Conservation (phyloP, 2,888 invertebrate species). For the Athrips mouffetella region DNA sequence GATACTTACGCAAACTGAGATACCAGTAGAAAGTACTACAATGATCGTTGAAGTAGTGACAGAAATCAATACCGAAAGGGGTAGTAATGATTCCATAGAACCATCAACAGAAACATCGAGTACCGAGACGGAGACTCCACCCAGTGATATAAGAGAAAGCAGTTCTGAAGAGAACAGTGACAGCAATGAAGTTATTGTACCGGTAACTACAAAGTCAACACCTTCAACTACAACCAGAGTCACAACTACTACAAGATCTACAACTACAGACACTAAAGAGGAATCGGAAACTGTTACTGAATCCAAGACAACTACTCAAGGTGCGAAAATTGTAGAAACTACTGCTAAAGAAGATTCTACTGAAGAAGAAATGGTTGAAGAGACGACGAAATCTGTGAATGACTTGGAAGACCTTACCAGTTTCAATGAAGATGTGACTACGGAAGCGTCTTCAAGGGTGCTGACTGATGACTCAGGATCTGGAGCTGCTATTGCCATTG, state of each 20-base stretch:
- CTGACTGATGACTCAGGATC: slow-evolving; percentile 68
- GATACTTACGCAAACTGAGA: slow-evolving; percentile 24
- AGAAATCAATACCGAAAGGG: slow-evolving; percentile 56
- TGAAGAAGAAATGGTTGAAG: slow-evolving; percentile 39
- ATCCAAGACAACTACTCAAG: slow-evolving; percentile 33
- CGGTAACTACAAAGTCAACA: slow-evolving; percentile 31
- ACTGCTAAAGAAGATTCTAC: slow-evolving; percentile 36
- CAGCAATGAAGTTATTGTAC: slow-evolving; percentile 57
- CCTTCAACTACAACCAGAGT: slow-evolving; percentile 30
- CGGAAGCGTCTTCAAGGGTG: slow-evolving; percentile 51
- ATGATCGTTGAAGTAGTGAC: slow-evolving; percentile 49
- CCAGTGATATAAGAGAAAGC: slow-evolving; percentile 31
- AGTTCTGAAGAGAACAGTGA: slow-evolving; percentile 56
- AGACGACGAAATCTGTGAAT: slow-evolving; percentile 44
- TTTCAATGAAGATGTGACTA: slow-evolving; percentile 53
- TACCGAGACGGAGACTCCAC: slow-evolving; percentile 30
- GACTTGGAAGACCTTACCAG: slow-evolving; percentile 50
- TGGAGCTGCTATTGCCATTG: slow-evolving; percentile 88
- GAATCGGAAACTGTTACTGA: slow-evolving; percentile 25
- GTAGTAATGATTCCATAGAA: slow-evolving; percentile 36
- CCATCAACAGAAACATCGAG: slow-evolving; percentile 22
- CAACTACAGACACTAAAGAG: slow-evolving; percentile 23
- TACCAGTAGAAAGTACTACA: slow-evolving; percentile 43
- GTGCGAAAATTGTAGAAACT: slow-evolving; percentile 39
- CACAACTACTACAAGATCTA: slow-evolving; percentile 26